Conservation (phyloP, 2,797 vertebrate genomes). For the Chrysocyon brachyurus region DNA sequence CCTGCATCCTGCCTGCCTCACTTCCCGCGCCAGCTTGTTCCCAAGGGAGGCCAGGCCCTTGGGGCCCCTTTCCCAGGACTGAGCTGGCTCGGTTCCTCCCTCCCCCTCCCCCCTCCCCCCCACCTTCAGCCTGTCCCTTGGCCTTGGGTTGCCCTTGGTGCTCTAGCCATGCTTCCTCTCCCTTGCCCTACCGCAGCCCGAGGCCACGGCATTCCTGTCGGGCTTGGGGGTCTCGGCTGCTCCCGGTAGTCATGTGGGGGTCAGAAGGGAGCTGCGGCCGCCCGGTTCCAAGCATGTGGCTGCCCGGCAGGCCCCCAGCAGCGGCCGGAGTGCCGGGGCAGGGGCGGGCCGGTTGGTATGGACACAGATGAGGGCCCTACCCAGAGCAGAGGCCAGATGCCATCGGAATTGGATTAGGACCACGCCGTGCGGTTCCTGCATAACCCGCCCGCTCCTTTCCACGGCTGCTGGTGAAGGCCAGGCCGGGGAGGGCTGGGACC, state of each 20-base stretch:
- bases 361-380: conserved; percentile 74
- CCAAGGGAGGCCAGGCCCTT: not conserved
- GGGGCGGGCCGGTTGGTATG: conserved; percentile 52
- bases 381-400: conserved; percentile 79
- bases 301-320: not conserved
- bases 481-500: not conserved
- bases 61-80: not conserved
- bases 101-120: not conserved
- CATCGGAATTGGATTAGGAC: conserved; percentile 81
- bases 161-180: conserved; percentile 88
- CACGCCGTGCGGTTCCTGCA: conserved; percentile 11
- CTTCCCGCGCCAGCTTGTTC: not conserved
- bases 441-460: conserved; percentile 57
- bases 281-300: not conserved
- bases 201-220: not conserved
- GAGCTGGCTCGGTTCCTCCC: not conserved
- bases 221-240: not conserved
- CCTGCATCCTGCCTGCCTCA: not conserved
- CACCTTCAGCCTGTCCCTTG: conserved; percentile 80
- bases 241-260: not conserved
- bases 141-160: conserved; percentile 93
- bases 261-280: not conserved
- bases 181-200: not conserved
- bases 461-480: conserved; percentile 33
- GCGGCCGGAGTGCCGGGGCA: conserved; percentile 9